Evolutionary conservation across 2,797 vertebrate genomes (phyloP).

Genomic region (Xenentodon cancila): DNA sequence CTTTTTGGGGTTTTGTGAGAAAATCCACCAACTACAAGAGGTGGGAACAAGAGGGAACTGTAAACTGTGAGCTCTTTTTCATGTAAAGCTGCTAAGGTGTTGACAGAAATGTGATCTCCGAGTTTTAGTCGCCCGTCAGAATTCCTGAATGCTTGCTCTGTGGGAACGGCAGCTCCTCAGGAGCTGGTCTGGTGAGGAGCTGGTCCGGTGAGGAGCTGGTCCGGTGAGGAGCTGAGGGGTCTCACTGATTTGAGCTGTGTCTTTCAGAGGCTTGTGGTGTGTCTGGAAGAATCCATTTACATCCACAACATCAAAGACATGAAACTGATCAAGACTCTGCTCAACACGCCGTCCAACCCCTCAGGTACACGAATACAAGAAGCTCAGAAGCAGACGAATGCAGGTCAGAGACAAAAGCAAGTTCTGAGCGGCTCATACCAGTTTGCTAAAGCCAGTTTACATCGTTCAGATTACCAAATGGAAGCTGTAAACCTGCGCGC

Average conservation of each 20-base stretch:
- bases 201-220: no score
- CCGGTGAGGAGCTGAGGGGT: neutral
- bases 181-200: no score
- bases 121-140: neutral
- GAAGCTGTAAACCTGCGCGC: no score
- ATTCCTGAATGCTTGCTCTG: neutral
- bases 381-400: no score
- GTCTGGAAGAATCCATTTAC: slow-evolving; percentile 93
- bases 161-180: neutral
- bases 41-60: no score
- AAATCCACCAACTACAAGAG: no score
- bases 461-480: no score
- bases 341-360: slow-evolving; percentile 88
- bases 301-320: slow-evolving; percentile 98
- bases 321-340: slow-evolving; percentile 94
- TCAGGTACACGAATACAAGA: slow-evolving; percentile 78
- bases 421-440: no score
- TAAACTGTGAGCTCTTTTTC: neutral
- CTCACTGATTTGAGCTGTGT: slow-evolving; percentile 8
- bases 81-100: neutral
- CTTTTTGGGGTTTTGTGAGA: no score
- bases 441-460: no score
- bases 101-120: neutral
- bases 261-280: slow-evolving; percentile 91
- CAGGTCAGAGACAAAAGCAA: no score